Conservation (phyloP, 2,888 invertebrate species). For the Hoplodrina ambigua region DNA sequence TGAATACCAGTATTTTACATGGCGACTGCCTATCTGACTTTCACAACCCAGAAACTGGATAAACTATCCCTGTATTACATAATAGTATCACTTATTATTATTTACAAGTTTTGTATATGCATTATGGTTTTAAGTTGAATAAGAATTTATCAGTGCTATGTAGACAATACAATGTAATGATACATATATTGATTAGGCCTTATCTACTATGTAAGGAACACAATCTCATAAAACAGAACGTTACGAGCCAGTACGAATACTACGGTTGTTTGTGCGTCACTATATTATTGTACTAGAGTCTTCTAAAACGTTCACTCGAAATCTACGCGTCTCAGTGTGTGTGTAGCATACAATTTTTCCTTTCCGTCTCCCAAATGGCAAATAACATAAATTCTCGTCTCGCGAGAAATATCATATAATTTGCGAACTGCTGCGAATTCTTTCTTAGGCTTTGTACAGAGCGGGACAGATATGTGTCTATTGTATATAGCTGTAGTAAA, state of each 20-base stretch:
- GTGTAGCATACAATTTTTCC: constrained; percentile 65
- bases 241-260: neutral
- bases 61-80: too few species aligned
- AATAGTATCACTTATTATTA: too few species aligned
- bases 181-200: too few species aligned
- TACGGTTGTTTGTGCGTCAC: constrained; percentile 3
- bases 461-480: constrained; percentile 1
- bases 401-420: constrained; percentile 67
- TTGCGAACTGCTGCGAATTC: constrained; percentile 67
- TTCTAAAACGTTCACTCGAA: constrained; percentile 4
- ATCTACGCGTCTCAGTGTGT: constrained; percentile 49
- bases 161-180: too few species aligned
- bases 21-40: too few species aligned
- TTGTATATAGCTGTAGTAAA: neutral
- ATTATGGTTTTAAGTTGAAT: too few species aligned
- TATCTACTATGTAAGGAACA: too few species aligned
- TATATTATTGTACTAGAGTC: constrained; percentile 9
- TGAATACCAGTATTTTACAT: too few species aligned
- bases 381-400: constrained; percentile 69
- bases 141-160: too few species aligned
- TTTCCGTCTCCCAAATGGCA: constrained; percentile 68
- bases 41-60: too few species aligned
- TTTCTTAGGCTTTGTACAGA: constrained; percentile 51
- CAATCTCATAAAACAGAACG: too few species aligned
- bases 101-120: too few species aligned